Conservation (phyloP, 2,888 invertebrate genomes). For the Megamerina dolium region DNA sequence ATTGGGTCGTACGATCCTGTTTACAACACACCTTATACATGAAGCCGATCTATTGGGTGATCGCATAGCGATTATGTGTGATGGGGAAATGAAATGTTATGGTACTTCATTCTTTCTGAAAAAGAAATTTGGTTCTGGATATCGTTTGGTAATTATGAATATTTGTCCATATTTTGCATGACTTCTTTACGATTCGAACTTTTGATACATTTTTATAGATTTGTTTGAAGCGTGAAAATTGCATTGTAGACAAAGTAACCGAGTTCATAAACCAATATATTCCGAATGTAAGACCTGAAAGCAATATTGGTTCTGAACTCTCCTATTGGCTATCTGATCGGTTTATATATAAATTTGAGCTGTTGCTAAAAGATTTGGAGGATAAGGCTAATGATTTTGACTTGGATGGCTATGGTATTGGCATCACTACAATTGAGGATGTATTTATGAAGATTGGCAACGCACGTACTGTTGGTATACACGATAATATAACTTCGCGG, state of each 20-base stretch:
- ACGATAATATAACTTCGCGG: constrained; percentile 21
- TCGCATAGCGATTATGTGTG: constrained; percentile 81
- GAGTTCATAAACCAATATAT: constrained; percentile 58
- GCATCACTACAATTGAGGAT: constrained; percentile 83
- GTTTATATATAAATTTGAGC: constrained; percentile 58
- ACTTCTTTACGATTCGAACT: background rate
- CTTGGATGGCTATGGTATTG: constrained; percentile 73
- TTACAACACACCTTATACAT: constrained; percentile 87
- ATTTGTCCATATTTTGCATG: background rate
- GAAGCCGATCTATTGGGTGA: constrained; percentile 85
- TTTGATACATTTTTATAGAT: constrained; percentile 28
- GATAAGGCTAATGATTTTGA: constrained; percentile 54
- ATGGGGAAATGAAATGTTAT: constrained; percentile 71
- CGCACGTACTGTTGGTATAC: constrained; percentile 37
- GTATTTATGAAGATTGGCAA: constrained; percentile 73
- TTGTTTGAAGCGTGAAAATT: constrained; percentile 52
- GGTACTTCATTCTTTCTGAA: constrained; percentile 79
- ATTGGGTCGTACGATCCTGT: constrained; percentile 66
- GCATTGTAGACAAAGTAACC: constrained; percentile 54
- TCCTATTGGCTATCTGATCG: constrained; percentile 63
- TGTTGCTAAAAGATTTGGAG: constrained; percentile 65
- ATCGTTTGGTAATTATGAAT: constrained; percentile 56
- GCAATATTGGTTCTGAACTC: constrained; percentile 71
- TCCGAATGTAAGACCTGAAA: constrained; percentile 60
- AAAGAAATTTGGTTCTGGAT: constrained; percentile 78